phyloP scores from a whole-genome alignment of 2,113 vertebrate species.

The Neoarius graeffei region DNA sequence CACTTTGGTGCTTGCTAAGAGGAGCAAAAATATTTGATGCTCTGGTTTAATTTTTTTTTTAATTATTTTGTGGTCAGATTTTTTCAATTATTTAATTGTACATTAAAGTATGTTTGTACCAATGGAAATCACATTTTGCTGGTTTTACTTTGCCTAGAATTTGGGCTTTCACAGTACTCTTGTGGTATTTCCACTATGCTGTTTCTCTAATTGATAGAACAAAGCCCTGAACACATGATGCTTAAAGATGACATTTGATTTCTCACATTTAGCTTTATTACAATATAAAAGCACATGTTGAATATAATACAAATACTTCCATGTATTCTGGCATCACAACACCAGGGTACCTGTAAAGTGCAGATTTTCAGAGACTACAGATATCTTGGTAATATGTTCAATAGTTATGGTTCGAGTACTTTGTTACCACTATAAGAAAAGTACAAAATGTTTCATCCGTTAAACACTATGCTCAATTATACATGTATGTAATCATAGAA shows the following conservation, averaged over 20 bases:
- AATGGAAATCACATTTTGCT: slow-evolving; percentile 64
- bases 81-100: slow-evolving; percentile 83
- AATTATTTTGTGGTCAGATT: slow-evolving; percentile 77
- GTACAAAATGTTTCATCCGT: slow-evolving; percentile 57
- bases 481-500: slow-evolving; percentile 69
- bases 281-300: slow-evolving; percentile 47
- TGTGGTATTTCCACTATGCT: too few species aligned
- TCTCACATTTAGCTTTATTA: slow-evolving; percentile 67
- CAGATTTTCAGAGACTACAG: slow-evolving; percentile 59
- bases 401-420: slow-evolving; percentile 33
- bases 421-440: slow-evolving; percentile 59
- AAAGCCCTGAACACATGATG: neutral
- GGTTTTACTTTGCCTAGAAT: slow-evolving; percentile 13
- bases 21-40: slow-evolving; percentile 68
- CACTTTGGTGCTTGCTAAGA: slow-evolving; percentile 78
- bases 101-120: slow-evolving; percentile 84
- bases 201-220: neutral
- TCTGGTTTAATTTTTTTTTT: slow-evolving; percentile 67
- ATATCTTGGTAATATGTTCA: slow-evolving; percentile 46
- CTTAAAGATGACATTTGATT: neutral
- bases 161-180: neutral
- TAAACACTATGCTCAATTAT: slow-evolving; percentile 67
- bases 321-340: slow-evolving; percentile 59
- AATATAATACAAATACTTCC: slow-evolving; percentile 38
- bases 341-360: slow-evolving; percentile 66